These are phyloP conservation scores for Leptinotarsa undecemlineata DNA, from an alignment of 1,140 invertebrate species.

Conservation along the genomic window DNA sequence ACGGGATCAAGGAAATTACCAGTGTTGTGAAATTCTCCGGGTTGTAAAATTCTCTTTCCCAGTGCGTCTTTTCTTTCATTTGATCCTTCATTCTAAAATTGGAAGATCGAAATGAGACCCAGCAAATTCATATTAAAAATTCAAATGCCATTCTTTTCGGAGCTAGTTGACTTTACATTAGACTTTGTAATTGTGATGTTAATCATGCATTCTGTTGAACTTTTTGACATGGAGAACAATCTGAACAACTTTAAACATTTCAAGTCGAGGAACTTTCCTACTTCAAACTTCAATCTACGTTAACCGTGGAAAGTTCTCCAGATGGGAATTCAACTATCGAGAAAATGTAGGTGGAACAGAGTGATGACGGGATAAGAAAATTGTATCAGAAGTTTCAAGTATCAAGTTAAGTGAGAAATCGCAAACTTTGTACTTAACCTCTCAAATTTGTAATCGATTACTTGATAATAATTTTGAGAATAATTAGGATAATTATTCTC, in stretches of 20 bases:
- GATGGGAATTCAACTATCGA: background rate
- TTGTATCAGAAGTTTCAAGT: too few species aligned
- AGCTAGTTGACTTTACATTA: conserved; percentile 25
- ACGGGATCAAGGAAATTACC: too few species aligned
- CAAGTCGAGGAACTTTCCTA: background rate
- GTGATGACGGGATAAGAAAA: too few species aligned
- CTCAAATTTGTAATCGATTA: too few species aligned
- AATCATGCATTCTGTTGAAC: conserved; percentile 26
- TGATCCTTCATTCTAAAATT: too few species aligned
- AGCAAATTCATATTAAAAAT: conserved; percentile 21
- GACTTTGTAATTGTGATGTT: conserved; percentile 26
- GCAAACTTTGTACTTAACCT: too few species aligned
- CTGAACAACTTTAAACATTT: conserved; percentile 24
- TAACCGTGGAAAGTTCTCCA: conserved; percentile 9
- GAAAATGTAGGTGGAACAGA: background rate
- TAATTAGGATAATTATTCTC: too few species aligned
- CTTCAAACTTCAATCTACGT: conserved; percentile 13
- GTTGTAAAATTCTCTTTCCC: too few species aligned
- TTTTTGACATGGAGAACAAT: conserved; percentile 28
- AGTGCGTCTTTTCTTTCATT: too few species aligned
- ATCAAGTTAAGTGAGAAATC: too few species aligned
- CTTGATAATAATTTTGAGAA: too few species aligned
- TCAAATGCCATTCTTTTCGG: conserved; percentile 22
- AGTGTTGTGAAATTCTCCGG: too few species aligned
- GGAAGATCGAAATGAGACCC: background rate